phyloP scores from a whole-genome alignment of 2,797 vertebrate species.

The Sebastes alutus region DNA sequence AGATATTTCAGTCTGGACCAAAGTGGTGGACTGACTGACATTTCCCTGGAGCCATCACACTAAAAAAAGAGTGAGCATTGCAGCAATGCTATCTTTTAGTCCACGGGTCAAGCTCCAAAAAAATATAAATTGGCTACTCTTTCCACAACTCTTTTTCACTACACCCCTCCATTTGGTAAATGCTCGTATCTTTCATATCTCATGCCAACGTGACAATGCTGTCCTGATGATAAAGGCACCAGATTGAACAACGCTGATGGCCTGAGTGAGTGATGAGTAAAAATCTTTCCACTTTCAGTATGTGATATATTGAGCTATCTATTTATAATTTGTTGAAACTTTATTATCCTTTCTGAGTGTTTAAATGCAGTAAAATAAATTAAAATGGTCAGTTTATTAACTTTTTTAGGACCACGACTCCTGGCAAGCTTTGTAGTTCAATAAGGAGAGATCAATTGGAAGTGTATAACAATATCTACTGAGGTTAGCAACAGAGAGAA shows the following conservation, averaged over 20 bases:
- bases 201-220: background rate
- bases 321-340: background rate
- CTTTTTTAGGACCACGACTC: background rate
- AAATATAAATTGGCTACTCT: background rate
- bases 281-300: background rate
- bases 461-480: background rate
- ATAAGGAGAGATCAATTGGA: background rate
- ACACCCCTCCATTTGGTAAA: background rate
- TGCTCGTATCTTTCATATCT: background rate
- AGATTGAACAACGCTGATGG: background rate
- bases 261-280: background rate
- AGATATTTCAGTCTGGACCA: background rate
- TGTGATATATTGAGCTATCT: background rate
- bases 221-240: background rate
- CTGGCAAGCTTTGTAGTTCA: background rate
- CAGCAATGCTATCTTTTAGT: background rate
- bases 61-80: background rate
- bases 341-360: background rate
- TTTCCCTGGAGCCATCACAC: background rate
- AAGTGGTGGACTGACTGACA: background rate
- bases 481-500: background rate
- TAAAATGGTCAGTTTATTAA: background rate
- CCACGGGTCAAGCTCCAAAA: background rate
- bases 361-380: background rate
- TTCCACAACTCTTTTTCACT: background rate